Evolutionary conservation across 2,797 vertebrate species (phyloP).

Genomic region (Anableps anableps): DNA sequence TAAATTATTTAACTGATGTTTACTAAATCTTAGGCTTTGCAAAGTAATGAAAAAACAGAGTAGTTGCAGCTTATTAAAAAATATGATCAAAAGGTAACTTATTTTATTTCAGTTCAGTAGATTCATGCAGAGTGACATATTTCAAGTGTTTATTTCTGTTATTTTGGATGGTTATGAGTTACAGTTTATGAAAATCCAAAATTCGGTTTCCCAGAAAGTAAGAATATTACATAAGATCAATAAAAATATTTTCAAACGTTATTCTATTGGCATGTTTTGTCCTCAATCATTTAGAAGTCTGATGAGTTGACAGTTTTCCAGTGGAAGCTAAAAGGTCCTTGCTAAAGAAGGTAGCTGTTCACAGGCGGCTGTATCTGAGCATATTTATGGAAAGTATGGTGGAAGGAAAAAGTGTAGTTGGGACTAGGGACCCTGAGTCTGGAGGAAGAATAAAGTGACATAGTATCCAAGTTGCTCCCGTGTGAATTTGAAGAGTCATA

Average conservation of each 20-base stretch:
- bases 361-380: neutral
- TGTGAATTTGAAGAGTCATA: neutral
- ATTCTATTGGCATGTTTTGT: neutral
- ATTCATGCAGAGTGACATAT: neutral
- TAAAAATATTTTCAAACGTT: neutral
- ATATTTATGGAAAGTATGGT: neutral
- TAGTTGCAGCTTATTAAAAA: neutral
- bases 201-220: neutral
- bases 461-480: neutral
- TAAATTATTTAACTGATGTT: neutral
- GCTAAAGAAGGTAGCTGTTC: neutral
- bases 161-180: neutral
- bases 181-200: neutral
- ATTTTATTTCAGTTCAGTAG: neutral
- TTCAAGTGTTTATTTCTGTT: neutral
- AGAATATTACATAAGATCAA: neutral
- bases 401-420: neutral
- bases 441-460: neutral
- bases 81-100: neutral
- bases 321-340: neutral
- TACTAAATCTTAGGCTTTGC: neutral
- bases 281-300: neutral
- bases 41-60: neutral
- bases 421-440: neutral
- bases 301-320: neutral